These are phyloP conservation scores for Platichthys flesus DNA, from an alignment of 2,113 vertebrate species.

Conservation along the genomic window DNA sequence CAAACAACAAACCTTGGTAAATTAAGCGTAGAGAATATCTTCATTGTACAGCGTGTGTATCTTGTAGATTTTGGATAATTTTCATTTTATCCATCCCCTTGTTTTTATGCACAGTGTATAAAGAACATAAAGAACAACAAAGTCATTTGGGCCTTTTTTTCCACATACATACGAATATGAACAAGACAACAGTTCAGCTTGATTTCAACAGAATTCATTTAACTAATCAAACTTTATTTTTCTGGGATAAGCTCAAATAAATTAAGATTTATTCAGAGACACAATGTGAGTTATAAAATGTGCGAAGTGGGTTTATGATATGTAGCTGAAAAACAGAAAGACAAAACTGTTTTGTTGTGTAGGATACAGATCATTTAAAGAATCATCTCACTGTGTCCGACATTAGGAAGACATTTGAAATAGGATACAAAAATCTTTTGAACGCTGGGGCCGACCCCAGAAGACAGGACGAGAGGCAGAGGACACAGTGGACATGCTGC, in stretches of 20 bases:
- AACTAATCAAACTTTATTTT: not conserved
- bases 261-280: conserved; percentile 17
- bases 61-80: conserved; percentile 87
- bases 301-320: conserved; percentile 3
- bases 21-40: conserved; percentile 79
- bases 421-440: not conserved
- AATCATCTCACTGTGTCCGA: not conserved
- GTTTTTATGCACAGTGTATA: conserved; percentile 83
- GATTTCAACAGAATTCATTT: not conserved
- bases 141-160: conserved; percentile 35
- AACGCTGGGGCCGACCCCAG: not conserved
- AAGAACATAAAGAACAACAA: conserved; percentile 70
- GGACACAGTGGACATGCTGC: not conserved
- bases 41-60: conserved; percentile 87
- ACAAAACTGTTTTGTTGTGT: not conserved
- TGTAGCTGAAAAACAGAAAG: not conserved
- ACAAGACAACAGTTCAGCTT: not conserved
- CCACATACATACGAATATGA: not conserved
- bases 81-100: conserved; percentile 72
- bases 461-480: too few species aligned
- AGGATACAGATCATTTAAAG: not conserved
- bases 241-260: not conserved
- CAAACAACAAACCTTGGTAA: conserved; percentile 77
- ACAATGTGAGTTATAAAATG: not conserved
- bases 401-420: not conserved